A percentile compares a stretch with the other conserved stretches of the same genome.
phyloP scores from a whole-genome alignment of 2,797 vertebrate species.

The Microtus agrestis region DNA sequence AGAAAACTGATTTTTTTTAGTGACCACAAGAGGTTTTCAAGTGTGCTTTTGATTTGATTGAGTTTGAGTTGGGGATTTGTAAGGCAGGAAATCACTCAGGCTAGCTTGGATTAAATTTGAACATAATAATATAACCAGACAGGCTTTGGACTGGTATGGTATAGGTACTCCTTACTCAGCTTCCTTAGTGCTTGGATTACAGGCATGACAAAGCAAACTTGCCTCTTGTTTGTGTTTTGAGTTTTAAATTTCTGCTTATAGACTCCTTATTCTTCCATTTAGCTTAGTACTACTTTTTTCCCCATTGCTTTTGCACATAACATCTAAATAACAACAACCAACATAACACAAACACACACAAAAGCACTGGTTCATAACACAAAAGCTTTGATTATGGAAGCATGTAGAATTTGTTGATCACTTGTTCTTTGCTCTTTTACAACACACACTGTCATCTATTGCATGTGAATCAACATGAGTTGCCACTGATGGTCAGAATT shows the following conservation, averaged over 20 bases:
- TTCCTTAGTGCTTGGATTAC: neutral
- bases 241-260: neutral
- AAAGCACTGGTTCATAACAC: neutral
- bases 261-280: neutral
- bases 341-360: neutral
- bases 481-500: neutral
- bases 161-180: neutral
- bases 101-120: neutral
- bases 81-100: neutral
- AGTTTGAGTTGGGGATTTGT: neutral
- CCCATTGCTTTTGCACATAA: neutral
- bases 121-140: neutral
- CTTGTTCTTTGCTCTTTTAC: neutral
- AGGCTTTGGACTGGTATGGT: neutral
- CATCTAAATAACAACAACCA: neutral
- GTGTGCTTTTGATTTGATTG: neutral
- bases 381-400: neutral
- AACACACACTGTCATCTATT: neutral
- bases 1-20: constrained; percentile 33
- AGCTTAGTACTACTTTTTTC: neutral
- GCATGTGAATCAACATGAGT: neutral
- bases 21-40: neutral
- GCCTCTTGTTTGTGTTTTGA: neutral
- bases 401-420: neutral
- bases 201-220: too few relatives aligned